phyloP scores from a whole-genome alignment of 2,888 invertebrate species.

The Caenorhabditis sp. region DNA sequence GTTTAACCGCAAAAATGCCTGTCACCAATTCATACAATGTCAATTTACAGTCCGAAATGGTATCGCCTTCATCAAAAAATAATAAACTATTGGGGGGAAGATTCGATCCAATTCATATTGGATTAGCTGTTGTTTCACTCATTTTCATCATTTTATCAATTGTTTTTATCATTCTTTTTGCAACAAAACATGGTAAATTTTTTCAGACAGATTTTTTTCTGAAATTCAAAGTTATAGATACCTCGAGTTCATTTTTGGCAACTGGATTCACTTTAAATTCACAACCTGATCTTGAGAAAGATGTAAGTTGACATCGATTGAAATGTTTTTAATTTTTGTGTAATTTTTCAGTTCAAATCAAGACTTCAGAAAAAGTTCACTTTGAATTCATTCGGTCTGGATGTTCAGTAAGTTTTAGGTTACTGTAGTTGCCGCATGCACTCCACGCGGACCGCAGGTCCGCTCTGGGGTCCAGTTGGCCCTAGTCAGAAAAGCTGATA shows the following conservation, averaged over 20 bases:
- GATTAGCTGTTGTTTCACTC: conserved; percentile 21
- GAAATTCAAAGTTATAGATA: conserved; percentile 6
- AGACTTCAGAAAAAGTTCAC: conserved; percentile 27
- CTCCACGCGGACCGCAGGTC: too few relatives aligned
- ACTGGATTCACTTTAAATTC: conserved; percentile 24
- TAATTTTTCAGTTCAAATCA: conserved; percentile 1
- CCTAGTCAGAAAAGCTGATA: too few relatives aligned
- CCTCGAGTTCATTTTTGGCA: conserved; percentile 23
- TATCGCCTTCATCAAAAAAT: not conserved
- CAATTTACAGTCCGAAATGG: conserved; percentile 1
- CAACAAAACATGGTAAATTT: conserved; percentile 32
- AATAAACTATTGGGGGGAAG: conserved; percentile 23
- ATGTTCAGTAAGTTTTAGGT: conserved; percentile 20
- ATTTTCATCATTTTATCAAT: conserved; percentile 37
- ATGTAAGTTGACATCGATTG: not conserved
- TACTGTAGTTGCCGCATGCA: too few relatives aligned
- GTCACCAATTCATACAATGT: not conserved
- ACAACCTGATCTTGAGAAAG: conserved; percentile 3
- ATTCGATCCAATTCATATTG: conserved; percentile 35
- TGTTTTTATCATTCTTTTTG: conserved; percentile 35
- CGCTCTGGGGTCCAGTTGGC: not conserved
- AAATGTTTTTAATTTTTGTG: not conserved
- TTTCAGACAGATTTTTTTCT: not conserved
- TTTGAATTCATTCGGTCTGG: conserved; percentile 22
- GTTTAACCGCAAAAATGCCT: not conserved